A percentile compares a stretch with the other conserved stretches of the same genome.
Conservation (phyloP, 1,140 invertebrate species). For the Tetragonula clypearis region DNA sequence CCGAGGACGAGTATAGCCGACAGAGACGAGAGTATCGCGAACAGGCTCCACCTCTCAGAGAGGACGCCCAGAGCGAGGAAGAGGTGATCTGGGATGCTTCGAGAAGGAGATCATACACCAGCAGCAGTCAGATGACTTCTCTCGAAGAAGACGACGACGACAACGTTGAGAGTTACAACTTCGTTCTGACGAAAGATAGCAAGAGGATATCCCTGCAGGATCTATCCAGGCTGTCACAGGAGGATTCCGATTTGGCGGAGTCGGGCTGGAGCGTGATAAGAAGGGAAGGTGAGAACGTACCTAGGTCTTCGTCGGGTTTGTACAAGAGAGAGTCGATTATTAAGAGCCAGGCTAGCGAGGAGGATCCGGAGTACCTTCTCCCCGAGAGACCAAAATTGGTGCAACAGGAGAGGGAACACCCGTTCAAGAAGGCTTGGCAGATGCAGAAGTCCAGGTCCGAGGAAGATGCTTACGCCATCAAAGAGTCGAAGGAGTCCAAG, state of each 20-base stretch:
- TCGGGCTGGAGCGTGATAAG: constrained; percentile 56
- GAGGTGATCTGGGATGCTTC: constrained; percentile 59
- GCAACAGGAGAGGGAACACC: constrained; percentile 79
- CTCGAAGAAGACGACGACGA: constrained; percentile 72
- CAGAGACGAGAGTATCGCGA: constrained; percentile 66
- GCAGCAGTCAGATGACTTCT: constrained; percentile 69
- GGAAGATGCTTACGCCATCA: constrained; percentile 75
- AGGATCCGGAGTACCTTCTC: constrained; percentile 79
- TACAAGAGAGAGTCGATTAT: constrained; percentile 79
- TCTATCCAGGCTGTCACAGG: constrained; percentile 70
- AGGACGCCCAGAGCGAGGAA: constrained; percentile 69
- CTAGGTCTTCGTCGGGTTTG: constrained; percentile 69
- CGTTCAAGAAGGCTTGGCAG: constrained; percentile 80
- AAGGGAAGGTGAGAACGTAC: constrained; percentile 56
- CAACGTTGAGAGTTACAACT: constrained; percentile 64
- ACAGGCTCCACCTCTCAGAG: constrained; percentile 60
- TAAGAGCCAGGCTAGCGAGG: constrained; percentile 80
- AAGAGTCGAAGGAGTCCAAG: constrained; percentile 67
- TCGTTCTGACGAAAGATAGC: constrained; percentile 71
- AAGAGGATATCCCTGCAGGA: constrained; percentile 75
- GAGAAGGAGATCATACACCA: constrained; percentile 57
- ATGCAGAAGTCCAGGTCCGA: constrained; percentile 79
- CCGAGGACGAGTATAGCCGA: constrained; percentile 55
- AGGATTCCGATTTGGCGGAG: constrained; percentile 51
- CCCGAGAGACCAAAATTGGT: constrained; percentile 79